Evolutionary conservation across 2,113 vertebrate species (phyloP).

Genomic region (Glaucidium brasilianum): DNA sequence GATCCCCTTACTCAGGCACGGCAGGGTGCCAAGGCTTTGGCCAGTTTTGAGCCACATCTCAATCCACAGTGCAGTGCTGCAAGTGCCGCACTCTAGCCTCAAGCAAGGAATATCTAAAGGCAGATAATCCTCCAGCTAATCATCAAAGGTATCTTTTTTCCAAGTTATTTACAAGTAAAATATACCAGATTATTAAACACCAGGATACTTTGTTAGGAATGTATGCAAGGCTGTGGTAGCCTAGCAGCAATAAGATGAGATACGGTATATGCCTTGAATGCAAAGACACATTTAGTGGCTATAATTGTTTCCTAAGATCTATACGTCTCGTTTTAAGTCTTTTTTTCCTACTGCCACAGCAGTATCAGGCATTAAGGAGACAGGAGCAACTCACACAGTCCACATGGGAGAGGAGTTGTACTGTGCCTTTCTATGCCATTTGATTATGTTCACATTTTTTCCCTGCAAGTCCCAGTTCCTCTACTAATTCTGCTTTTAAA

Average conservation of each 20-base stretch:
- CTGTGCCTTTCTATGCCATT: not conserved
- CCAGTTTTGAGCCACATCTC: not conserved
- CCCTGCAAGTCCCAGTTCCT: not conserved
- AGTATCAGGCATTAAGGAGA: not conserved
- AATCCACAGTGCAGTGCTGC: not conserved
- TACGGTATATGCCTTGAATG: not conserved
- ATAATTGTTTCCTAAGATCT: not conserved
- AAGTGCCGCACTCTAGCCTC: not conserved
- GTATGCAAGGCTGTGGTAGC: not conserved
- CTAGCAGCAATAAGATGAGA: not conserved
- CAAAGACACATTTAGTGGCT: not conserved
- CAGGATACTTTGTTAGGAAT: not conserved
- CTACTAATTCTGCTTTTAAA: not conserved
- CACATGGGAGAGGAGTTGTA: not conserved
- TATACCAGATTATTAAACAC: not conserved
- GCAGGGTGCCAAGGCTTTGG: not conserved
- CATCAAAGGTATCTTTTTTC: not conserved
- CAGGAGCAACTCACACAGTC: not conserved
- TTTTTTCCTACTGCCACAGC: not conserved
- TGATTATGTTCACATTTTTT: not conserved
- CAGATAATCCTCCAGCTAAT: not conserved
- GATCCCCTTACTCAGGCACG: not conserved
- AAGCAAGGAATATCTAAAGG: not conserved
- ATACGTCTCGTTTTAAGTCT: not conserved
- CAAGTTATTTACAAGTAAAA: not conserved